Evolutionary conservation across 2,888 invertebrate species (phyloP).

Genomic region (Caenorhabditis sp.): DNA sequence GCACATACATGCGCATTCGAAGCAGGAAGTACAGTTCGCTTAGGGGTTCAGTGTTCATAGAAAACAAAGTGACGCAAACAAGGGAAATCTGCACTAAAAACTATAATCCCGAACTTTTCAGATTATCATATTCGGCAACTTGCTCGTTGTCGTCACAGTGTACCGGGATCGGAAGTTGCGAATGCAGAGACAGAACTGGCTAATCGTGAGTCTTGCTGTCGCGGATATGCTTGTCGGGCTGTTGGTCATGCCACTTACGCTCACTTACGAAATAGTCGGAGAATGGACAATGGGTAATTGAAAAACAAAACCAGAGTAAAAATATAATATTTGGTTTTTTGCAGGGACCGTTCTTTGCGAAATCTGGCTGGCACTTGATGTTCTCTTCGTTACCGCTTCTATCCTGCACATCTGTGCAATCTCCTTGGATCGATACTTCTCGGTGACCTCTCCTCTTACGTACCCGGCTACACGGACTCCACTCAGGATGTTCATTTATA

Average conservation of each 20-base stretch:
- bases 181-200: constrained; percentile 85
- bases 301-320: not conserved
- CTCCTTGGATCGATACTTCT: constrained; percentile 82
- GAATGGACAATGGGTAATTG: constrained; percentile 84
- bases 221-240: constrained; percentile 84
- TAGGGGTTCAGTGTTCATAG: constrained; percentile 18
- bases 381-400: constrained; percentile 85
- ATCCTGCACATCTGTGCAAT: constrained; percentile 84
- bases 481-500: constrained; percentile 79
- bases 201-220: constrained; percentile 84
- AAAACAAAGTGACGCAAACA: constrained; percentile 32
- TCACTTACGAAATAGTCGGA: constrained; percentile 85
- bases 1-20: not conserved
- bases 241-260: constrained; percentile 85
- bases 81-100: not conserved
- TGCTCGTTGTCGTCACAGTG: constrained; percentile 82
- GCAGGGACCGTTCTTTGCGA: constrained; percentile 84
- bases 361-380: constrained; percentile 85
- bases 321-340: constrained; percentile 42
- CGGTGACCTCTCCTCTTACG: constrained; percentile 81
- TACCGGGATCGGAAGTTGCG: constrained; percentile 81
- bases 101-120: constrained; percentile 60
- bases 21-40: constrained; percentile 20
- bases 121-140: constrained; percentile 82
- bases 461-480: constrained; percentile 82